A percentile compares a stretch with the other conserved stretches of the same genome.
phyloP scores from a whole-genome alignment of 2,797 vertebrate species.

The Parambassis ranga region DNA sequence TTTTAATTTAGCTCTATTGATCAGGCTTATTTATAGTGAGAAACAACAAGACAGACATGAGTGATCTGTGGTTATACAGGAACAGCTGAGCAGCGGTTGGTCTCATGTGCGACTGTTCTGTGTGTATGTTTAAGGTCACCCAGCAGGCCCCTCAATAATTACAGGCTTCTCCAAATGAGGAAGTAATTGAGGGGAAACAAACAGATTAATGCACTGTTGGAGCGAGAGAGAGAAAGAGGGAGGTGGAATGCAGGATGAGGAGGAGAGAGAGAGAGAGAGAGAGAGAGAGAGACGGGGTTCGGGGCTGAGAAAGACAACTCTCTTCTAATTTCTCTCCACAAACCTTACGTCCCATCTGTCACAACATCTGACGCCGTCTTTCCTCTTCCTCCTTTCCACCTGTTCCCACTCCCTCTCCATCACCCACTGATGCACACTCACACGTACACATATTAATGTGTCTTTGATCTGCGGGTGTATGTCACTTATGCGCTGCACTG shows the following conservation, averaged over 20 bases:
- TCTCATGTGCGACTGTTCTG: not conserved
- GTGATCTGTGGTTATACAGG: not conserved
- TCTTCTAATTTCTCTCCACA: slow-evolving; percentile 9
- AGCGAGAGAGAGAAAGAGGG: not conserved
- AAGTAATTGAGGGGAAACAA: slow-evolving; percentile 48
- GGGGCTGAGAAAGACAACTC: not conserved
- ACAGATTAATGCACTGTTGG: slow-evolving; percentile 39
- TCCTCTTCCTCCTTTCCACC: not conserved
- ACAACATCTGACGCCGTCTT: slow-evolving; percentile 20
- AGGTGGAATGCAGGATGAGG: slow-evolving; percentile 18
- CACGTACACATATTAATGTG: slow-evolving; percentile 19
- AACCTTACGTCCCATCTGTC: slow-evolving; percentile 30
- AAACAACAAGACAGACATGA: fast-evolving
- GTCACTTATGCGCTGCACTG: not conserved
- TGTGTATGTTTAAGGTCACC: slow-evolving; percentile 36
- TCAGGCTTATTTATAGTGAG: not conserved
- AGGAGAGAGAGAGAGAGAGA: not conserved
- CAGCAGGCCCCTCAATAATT: slow-evolving; percentile 63
- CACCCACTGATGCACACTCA: not conserved
- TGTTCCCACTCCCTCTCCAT: not conserved
- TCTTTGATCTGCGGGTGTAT: slow-evolving; percentile 17
- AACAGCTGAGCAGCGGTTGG: not conserved
- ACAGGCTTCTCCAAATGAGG: slow-evolving; percentile 47
- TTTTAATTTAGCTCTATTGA: no score
- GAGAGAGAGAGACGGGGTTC: not conserved